phyloP scores from a whole-genome alignment of 2,113 vertebrate genomes.

The Pseudopodoces humilis region DNA sequence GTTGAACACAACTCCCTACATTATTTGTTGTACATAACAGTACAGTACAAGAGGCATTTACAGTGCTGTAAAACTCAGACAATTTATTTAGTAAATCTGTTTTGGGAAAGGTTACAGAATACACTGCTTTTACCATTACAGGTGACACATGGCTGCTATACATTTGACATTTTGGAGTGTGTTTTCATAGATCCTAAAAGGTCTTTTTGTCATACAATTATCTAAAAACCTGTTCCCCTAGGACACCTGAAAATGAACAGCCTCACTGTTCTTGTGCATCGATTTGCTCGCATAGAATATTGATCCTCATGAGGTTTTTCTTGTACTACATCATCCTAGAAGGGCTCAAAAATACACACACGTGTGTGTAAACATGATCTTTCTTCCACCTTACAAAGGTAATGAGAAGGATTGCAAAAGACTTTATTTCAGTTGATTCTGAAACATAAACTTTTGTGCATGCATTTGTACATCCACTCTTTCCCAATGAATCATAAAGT shows the following conservation, averaged over 20 bases:
- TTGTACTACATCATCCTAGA: not conserved
- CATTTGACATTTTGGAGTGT: conserved; percentile 27
- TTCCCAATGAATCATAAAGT: not conserved
- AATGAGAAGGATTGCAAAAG: not conserved
- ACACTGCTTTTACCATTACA: not conserved
- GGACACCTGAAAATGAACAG: not conserved
- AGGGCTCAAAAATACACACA: not conserved
- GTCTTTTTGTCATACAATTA: conserved; percentile 30
- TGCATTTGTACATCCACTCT: not conserved
- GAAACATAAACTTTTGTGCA: not conserved
- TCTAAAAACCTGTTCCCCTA: not conserved
- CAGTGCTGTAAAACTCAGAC: not conserved
- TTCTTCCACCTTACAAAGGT: not conserved
- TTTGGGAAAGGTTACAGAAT: not conserved
- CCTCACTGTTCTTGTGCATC: not conserved
- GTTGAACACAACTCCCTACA: not conserved
- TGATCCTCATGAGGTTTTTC: not conserved
- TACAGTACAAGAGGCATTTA: not conserved
- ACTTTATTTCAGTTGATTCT: not conserved
- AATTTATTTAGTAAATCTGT: conserved; percentile 5
- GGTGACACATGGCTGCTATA: not conserved
- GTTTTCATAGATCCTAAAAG: conserved; percentile 23
- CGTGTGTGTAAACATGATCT: not conserved
- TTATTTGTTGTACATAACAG: not conserved
- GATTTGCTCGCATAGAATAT: not conserved